Evolutionary conservation across 2,888 invertebrate species (phyloP), one percentile per base, ranked within the genome.

Genomic region (Harpalus rufipes): DNA sequence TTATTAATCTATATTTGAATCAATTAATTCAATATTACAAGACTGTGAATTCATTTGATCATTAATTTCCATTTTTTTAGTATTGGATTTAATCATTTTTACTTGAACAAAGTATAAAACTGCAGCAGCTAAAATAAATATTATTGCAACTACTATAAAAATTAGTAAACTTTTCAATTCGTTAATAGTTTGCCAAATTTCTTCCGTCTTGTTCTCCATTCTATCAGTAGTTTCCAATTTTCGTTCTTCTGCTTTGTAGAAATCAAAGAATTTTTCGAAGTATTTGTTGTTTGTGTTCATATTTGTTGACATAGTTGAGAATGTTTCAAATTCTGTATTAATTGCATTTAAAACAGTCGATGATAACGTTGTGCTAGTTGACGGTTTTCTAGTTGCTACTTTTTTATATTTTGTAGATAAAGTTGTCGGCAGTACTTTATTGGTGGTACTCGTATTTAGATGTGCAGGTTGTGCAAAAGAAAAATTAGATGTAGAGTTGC

Each of bases 11-110:
- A 32, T 12, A 32, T 18, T 74, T 16, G 72, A 18, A 44, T 74
- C 44, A 18, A 74, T 74, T 74, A 74, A 74, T 44, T 74, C 72
- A 18, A 74, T 74, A 6, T 74, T 74, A 74, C 72, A 74, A 44
- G 72, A 74, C 5, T 74, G 72, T 7, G 72, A 74, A 68, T 63
- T 21, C n/a, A 68, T n/a, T 39, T 74, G 14, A 44, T 74, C 10
- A 16, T 18, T 3, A 10, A 41, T 41, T 18, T 21, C 18, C 1
- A 74, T 8, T 8, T 18, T 44, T 21, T 8, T 18, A 18, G 51
- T 74, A 16, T 16, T 10, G 12, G 16, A 18, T 44, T 16, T 74
- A 18, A 41, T 16, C 10, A 74, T 18, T 74, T 51, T 74, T 18
- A 44, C 10, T 18, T 51, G 41, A 8, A 44, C 16, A 44, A 74